phyloP scores from a whole-genome alignment of 1,140 invertebrate genomes.

The Drosophila orosa region DNA sequence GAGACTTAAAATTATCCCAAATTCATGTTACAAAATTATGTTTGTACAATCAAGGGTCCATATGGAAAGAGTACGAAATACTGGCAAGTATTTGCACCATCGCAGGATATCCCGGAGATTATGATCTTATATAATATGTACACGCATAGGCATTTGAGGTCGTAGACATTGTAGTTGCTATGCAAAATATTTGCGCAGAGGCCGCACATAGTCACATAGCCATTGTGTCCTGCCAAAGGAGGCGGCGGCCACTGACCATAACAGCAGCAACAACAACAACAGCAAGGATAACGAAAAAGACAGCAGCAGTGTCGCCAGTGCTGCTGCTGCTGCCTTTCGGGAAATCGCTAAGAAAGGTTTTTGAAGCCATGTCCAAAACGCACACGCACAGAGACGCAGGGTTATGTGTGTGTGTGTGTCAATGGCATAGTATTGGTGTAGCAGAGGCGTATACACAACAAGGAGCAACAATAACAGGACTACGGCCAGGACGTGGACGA shows the following conservation, averaged over 20 bases:
- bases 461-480: conserved; percentile 53
- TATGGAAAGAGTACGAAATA: not conserved
- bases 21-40: not conserved
- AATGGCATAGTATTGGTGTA: conserved; percentile 5
- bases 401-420: not conserved
- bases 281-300: conserved; percentile 49
- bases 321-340: conserved; percentile 34
- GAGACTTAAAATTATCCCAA: not conserved
- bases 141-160: conserved; percentile 45
- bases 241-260: conserved; percentile 45
- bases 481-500: conserved; percentile 11
- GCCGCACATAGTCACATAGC: conserved; percentile 19
- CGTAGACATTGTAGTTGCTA: conserved; percentile 47
- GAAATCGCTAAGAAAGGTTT: conserved; percentile 70
- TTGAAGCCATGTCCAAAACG: conserved; percentile 58
- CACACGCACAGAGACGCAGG: conserved; percentile 22
- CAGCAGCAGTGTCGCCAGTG: conserved; percentile 49
- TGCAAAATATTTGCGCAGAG: conserved; percentile 47
- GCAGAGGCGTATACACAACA: conserved; percentile 41
- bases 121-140: conserved; percentile 46
- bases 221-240: conserved; percentile 39
- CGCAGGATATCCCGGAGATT: conserved; percentile 24
- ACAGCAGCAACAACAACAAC: conserved; percentile 27
- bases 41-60: not conserved
- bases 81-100: conserved; percentile 25